phyloP scores from a whole-genome alignment of 1,140 invertebrate genomes.

The Drosophila melanogaster region Release_6_plus_ISO1_MT NT_037436.4:12382001-12382500 shows the following conservation, averaged over 20 bases:
- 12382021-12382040: constrained; percentile 34
- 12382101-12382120: constrained; percentile 78
- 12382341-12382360: constrained; percentile 28
- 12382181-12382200: constrained; percentile 63
- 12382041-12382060: constrained; percentile 51
- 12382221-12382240: constrained; percentile 8
- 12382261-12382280: constrained; percentile 23
- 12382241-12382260: constrained; percentile 28
- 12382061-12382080: constrained; percentile 81
- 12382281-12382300: background rate
- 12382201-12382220: constrained; percentile 25
- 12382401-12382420: constrained; percentile 62
- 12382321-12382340: background rate
- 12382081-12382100: constrained; percentile 78
- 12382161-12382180: constrained; percentile 37
- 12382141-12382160: constrained; percentile 51
- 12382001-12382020: constrained; percentile 23
- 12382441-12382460: constrained; percentile 51
- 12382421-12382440: constrained; percentile 21
- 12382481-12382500: constrained; percentile 71
- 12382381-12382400: constrained; percentile 50
- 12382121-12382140: constrained; percentile 57
- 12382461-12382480: constrained; percentile 15
- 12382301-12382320: background rate
- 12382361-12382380: constrained; percentile 50